Evolutionary conservation across 2,113 vertebrate species (phyloP), one percentile per base, ranked within the genome.

Genomic region (Polyodon spathula): DNA sequence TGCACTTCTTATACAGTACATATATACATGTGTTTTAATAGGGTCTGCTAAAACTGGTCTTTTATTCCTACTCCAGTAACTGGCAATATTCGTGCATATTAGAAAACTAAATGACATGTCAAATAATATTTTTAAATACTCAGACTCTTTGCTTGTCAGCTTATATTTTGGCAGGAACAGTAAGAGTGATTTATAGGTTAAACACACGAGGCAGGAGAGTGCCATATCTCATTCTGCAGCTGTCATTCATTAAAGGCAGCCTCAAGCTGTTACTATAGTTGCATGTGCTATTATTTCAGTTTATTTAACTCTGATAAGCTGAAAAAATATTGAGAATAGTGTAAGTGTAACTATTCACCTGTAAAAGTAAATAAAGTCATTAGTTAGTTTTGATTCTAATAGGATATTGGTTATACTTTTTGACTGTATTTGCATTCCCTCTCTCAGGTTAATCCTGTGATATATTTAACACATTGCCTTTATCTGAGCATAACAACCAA

Each of bases 191-290:
- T 71, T 64, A 71, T 61, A 54, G 54, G 50, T 61, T 51, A 56
- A 55, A 53, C 16, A 46, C 61, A 55, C 15, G 37, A 15, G 9
- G 10, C 41, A 50, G 54, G 48, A 48, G 52, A n/a, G 52, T 38
- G 40, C 8, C 46, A 17, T 48, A 17, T 58, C 41, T 37, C 54
- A 64, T 60, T 54, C 44, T 66, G 59, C 57, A 66, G 58, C 48
- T 60, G 64, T 66, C 61, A 66, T 68, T 64, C 66, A 71, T 67
- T 69, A 62, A 27, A 27, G 27, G 27, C 27, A 27, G 27, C 27
- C 27, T 27, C 27, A 6, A 10, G 17, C 66, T 67, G 58, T 37
- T 39, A 56, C 10, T 50, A 62, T 52, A 57, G 54, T 58, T 56
- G 16, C 50, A 63, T 63, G 46, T 65, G 60, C 37, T 54, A 17